phyloP scores from a whole-genome alignment of 2,113 vertebrate species.

The Formicarius rufipectus region DNA sequence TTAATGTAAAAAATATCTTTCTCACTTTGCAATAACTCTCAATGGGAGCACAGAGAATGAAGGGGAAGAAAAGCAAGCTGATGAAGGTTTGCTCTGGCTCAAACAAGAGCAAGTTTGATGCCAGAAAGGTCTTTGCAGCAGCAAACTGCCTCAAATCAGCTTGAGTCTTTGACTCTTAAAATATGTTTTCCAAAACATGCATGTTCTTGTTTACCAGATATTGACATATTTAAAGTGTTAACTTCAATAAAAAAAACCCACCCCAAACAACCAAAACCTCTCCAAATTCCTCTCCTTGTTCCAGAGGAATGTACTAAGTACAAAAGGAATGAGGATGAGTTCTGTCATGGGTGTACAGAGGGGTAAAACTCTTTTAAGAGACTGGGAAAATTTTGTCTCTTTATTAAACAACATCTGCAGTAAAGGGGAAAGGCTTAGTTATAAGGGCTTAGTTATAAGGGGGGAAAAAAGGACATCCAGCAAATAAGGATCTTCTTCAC shows the following conservation, averaged over 20 bases:
- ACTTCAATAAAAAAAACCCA: neutral
- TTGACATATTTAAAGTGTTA: neutral
- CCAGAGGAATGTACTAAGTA: neutral
- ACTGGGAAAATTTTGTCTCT: neutral
- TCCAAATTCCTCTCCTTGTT: neutral
- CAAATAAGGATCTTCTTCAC: neutral
- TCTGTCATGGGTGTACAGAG: neutral
- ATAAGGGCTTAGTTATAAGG: neutral
- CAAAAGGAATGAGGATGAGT: neutral
- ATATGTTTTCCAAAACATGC: neutral
- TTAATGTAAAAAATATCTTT: slow-evolving; percentile 61
- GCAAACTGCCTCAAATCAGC: neutral
- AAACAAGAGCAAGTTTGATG: neutral
- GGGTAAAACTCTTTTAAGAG: neutral
- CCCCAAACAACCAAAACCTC: neutral
- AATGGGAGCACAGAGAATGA: neutral
- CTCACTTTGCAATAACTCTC: slow-evolving; percentile 63
- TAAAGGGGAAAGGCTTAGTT: neutral
- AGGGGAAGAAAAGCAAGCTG: slow-evolving; percentile 2
- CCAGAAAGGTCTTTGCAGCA: slow-evolving; percentile 18
- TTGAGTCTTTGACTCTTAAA: neutral
- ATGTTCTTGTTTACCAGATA: neutral
- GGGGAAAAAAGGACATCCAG: accelerated
- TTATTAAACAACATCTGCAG: neutral
- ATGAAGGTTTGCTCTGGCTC: slow-evolving; percentile 21